Percentiles rank a stretch among this genome's conserved stretches.
Evolutionary conservation across 2,888 invertebrate genomes (phyloP).

Genomic region (Diabrotica balteata): DNA sequence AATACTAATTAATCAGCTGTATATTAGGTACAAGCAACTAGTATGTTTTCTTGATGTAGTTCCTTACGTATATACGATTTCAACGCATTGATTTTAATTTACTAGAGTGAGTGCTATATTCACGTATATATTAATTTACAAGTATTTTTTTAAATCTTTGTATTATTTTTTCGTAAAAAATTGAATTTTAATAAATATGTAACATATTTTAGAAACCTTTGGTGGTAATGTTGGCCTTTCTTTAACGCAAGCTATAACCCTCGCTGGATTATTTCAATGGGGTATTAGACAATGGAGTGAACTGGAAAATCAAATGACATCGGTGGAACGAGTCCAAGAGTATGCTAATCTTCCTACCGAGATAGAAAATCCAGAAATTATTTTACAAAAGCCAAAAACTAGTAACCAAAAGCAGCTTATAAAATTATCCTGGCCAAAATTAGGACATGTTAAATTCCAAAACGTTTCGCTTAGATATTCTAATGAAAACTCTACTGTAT

Average conservation of each 20-base stretch:
- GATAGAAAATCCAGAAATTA: conserved; percentile 19
- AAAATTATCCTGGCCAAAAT: conserved; percentile 70
- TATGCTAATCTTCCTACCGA: conserved; percentile 76
- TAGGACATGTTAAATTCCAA: conserved; percentile 72
- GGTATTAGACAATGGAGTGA: conserved; percentile 70
- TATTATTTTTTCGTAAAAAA: no score
- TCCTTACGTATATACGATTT: no score
- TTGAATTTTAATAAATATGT: no score
- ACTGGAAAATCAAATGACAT: conserved; percentile 79
- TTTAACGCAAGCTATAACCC: conserved; percentile 51
- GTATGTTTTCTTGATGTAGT: no score
- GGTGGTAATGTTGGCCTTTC: conserved; percentile 26
- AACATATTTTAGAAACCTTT: conserved; percentile 18
- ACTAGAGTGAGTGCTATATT: no score
- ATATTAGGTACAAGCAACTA: no score
- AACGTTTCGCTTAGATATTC: conserved; percentile 76
- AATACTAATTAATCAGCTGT: no score
- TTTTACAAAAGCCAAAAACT: conserved; percentile 67
- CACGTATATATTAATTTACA: no score
- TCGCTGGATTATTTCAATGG: conserved; percentile 77
- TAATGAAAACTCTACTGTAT: conserved; percentile 71
- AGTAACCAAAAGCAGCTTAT: conserved; percentile 51
- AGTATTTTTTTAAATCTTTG: no score
- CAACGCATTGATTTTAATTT: no score
- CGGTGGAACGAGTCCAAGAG: conserved; percentile 88